Conservation (phyloP, 2,797 vertebrate genomes). For the Labroides dimidiatus region DNA sequence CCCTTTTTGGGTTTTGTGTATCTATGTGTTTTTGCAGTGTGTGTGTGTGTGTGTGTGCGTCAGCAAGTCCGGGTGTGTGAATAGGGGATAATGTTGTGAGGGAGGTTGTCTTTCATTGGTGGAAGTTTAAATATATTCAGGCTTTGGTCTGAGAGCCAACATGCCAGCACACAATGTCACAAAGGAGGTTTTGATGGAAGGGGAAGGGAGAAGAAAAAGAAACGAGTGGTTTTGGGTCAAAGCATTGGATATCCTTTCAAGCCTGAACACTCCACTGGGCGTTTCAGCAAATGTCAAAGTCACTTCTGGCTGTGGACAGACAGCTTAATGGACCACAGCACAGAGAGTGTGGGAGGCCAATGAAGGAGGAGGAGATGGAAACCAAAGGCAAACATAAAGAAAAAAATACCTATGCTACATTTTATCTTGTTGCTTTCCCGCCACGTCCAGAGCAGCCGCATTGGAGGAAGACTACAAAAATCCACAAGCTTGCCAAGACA, state of each 20-base stretch:
- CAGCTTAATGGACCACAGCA: conserved; percentile 78
- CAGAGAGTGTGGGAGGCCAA: conserved; percentile 61
- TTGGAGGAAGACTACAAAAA: conserved; percentile 52
- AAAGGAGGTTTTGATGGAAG: conserved; percentile 76
- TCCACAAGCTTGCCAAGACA: conserved; percentile 60
- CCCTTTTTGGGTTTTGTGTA: conserved; percentile 44
- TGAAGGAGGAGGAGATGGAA: conserved; percentile 39
- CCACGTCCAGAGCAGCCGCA: conserved; percentile 34
- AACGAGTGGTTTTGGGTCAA: conserved; percentile 79
- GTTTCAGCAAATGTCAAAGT: conserved; percentile 82
- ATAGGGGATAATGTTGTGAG: conserved; percentile 21
- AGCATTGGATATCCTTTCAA: conserved; percentile 79
- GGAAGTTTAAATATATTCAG: conserved; percentile 67
- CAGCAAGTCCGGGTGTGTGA: conserved; percentile 1
- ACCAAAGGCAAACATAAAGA: conserved; percentile 47
- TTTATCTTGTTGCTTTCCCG: conserved; percentile 1
- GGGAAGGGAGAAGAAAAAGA: conserved; percentile 61
- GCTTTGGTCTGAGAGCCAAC: conserved; percentile 68
- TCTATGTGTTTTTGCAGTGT: conserved; percentile 37
- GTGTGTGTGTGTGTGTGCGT: conserved; percentile 17
- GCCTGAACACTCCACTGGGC: conserved; percentile 78
- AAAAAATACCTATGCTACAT: conserved; percentile 44
- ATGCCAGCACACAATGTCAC: conserved; percentile 71
- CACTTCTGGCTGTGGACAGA: conserved; percentile 76
- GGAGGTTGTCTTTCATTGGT: conserved; percentile 45